These are phyloP conservation scores for Mythimna ferrago DNA, from an alignment of 2,888 invertebrate species.

Conservation along the genomic window DNA sequence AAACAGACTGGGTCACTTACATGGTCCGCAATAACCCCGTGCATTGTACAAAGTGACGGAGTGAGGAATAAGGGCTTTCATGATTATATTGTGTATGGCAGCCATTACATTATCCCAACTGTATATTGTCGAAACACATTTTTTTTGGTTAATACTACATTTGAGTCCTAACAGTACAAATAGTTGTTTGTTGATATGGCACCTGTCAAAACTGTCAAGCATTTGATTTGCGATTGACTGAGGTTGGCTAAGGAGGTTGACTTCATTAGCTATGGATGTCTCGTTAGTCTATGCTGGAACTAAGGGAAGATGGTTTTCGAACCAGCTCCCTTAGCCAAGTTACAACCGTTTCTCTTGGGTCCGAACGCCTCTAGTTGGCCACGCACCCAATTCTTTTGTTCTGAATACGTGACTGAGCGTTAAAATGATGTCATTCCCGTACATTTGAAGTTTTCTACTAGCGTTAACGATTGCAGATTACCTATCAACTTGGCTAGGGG, in stretches of 20 bases:
- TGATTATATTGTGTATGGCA: neutral
- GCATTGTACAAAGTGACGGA: neutral
- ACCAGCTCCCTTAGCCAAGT: no score
- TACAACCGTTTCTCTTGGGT: no score
- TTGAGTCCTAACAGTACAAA: neutral
- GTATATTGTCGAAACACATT: neutral
- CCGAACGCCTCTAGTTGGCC: no score
- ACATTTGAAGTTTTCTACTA: no score
- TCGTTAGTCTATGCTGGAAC: no score
- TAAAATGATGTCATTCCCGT: no score
- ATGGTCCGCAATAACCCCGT: neutral
- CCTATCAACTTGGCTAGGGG: no score
- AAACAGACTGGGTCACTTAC: conserved; percentile 1
- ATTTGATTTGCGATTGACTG: neutral
- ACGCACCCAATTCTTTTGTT: no score
- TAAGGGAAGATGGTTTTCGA: no score
- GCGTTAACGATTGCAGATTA: no score
- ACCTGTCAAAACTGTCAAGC: conserved; percentile 2
- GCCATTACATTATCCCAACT: neutral
- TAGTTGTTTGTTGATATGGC: neutral
- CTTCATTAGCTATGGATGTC: neutral
- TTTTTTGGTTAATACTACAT: neutral
- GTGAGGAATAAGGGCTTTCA: neutral
- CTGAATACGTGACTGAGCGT: no score
- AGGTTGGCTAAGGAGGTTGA: neutral